Base-by-base conservation (phyloP, 2,888 invertebrate species). In the Ommatoiulus sabulosus region DNA sequence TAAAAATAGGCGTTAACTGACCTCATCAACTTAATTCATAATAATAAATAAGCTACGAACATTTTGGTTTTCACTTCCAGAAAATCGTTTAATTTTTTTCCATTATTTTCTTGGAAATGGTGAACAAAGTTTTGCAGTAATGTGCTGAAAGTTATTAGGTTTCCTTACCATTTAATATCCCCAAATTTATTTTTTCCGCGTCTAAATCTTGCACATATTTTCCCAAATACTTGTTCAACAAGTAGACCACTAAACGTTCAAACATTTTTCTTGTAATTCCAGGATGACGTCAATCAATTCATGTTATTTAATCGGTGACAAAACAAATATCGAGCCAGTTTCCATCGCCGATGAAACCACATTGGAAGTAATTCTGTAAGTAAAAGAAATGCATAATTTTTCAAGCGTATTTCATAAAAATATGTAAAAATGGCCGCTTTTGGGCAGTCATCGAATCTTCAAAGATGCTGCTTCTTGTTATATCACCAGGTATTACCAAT, bases 171-270 rank as follows among this genome's bases (percentile, higher is more conserved):
- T 96, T 96, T 92, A 96, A 96, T 90, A 97, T 96, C 91, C 97
- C 96, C 89, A 97, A 95, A 91, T 96, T 96, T 87, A 97, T 94
- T 92, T 96, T 96, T 93, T 96, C 96, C 0, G 96, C 95, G 92
- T 97, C 96, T 91, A 97, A 93, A 92, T 97, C 96, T 92, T 96
- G 95, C 48, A 97, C 95, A 92, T 96, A 97, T 92, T 96, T 96
- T 90, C 96, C 96, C 91, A 97, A 94, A 90, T 96, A 94, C 91
- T 95, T 95, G 94, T 97, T 96, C 84, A 97, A 94, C 91, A 96
- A 94, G 89, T 96, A 95, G 90, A 96, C 96, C 86, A 96, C 96
- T 43, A 96, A 95, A 91, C 96, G 95, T 93, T 96, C 96, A 92
- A 96, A 95, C 96, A 96, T 96, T 87, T 72, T 87, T 87, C 44